Evolutionary conservation across 2,113 vertebrate species (phyloP).

Genomic region (Rhynchomys soricoides): DNA sequence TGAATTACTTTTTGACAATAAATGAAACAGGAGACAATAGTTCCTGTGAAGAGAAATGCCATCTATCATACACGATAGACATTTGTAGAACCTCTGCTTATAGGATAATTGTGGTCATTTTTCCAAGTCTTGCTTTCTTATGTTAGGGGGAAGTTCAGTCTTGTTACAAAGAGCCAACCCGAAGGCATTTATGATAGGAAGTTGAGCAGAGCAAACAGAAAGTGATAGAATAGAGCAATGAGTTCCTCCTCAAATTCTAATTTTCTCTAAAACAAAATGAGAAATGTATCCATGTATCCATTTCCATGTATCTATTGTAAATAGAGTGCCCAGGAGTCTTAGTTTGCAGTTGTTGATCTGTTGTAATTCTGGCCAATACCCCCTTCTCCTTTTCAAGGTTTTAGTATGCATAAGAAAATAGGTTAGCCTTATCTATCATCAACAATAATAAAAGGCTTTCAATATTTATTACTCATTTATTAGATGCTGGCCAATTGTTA

Average conservation of each 20-base stretch:
- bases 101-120: not conserved
- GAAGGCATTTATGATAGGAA: not conserved
- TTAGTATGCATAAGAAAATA: not conserved
- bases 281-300: not conserved
- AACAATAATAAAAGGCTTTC: constrained; percentile 35
- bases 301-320: not conserved
- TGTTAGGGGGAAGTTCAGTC: not conserved
- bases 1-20: not conserved
- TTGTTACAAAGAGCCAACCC: not conserved
- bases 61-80: not conserved
- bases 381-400: not conserved
- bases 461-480: not conserved
- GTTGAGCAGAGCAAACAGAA: not conserved
- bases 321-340: not conserved
- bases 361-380: not conserved
- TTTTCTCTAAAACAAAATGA: constrained; percentile 15
- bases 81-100: not conserved
- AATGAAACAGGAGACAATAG: not conserved
- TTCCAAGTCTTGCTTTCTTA: not conserved
- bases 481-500: constrained; percentile 6
- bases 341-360: not conserved
- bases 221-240: not conserved
- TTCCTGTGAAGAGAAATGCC: not conserved
- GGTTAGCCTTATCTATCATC: not conserved
- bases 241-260: not conserved